Conservation (phyloP, 1,140 invertebrate genomes). For the Drosophila varians region DNA sequence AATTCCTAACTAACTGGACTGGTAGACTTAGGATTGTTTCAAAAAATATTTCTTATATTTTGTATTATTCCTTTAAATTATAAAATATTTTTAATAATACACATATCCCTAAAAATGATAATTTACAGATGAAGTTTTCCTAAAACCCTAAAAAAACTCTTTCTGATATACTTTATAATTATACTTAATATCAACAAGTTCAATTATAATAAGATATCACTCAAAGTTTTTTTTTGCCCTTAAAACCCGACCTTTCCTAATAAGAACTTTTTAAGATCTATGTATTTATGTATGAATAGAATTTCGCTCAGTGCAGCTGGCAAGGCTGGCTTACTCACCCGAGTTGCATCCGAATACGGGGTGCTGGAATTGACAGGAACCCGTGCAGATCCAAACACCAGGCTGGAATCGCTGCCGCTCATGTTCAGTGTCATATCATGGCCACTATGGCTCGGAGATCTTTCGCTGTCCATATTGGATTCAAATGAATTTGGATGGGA, state of each 20-base stretch:
- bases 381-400: constrained; percentile 92
- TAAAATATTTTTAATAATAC: no score
- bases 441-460: constrained; percentile 58
- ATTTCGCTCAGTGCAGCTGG: constrained; percentile 17
- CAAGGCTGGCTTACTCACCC: constrained; percentile 87
- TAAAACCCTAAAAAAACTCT: no score
- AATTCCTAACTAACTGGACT: background rate
- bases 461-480: constrained; percentile 55
- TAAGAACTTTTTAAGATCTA: background rate
- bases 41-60: no score
- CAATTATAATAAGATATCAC: no score
- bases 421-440: constrained; percentile 41
- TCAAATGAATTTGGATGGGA: background rate
- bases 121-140: no score
- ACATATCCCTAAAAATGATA: no score
- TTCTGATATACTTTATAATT: no score
- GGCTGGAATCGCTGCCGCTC: constrained; percentile 39
- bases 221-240: background rate
- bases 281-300: background rate
- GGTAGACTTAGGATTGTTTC: no score
- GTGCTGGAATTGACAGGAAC: constrained; percentile 95
- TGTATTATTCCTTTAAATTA: no score
- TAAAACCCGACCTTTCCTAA: constrained; percentile 2
- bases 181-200: no score
- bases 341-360: constrained; percentile 97